phyloP scores from a whole-genome alignment of 2,113 vertebrate genomes.

The Anguilla rostrata region DNA sequence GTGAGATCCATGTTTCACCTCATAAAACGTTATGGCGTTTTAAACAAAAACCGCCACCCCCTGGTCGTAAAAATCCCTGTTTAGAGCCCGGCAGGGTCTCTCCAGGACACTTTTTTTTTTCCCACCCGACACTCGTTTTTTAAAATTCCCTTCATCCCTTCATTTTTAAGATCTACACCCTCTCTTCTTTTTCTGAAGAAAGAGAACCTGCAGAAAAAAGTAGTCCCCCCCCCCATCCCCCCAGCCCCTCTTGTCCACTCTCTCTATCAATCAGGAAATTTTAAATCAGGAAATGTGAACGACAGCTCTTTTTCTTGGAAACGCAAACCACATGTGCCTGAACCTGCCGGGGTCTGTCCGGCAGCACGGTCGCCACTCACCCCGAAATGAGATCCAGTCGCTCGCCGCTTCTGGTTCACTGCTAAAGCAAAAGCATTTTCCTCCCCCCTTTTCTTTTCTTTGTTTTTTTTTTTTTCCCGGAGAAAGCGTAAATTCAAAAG shows the following conservation, averaged over 20 bases:
- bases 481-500: not conserved
- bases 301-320: conserved; percentile 34
- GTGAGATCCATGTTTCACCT: conserved; percentile 70
- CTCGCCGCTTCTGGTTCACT: conserved; percentile 37
- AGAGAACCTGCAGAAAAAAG: not conserved
- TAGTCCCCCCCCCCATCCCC: too few species aligned
- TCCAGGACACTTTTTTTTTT: conserved; percentile 61
- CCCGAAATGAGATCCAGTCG: conserved; percentile 41
- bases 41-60: conserved; percentile 70
- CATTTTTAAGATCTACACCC: conserved; percentile 37
- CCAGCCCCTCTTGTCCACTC: too few species aligned
- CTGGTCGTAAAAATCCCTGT: conserved; percentile 69
- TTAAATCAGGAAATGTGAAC: conserved; percentile 33
- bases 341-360: conserved; percentile 25
- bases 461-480: not conserved
- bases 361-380: conserved; percentile 31
- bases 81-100: conserved; percentile 71
- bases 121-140: conserved; percentile 49
- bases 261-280: conserved; percentile 42
- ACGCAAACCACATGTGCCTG: conserved; percentile 45
- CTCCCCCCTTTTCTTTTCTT: not conserved
- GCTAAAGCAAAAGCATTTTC: not conserved
- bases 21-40: conserved; percentile 76
- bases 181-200: conserved; percentile 45
- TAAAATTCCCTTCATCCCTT: conserved; percentile 1